Evolutionary conservation across 2,113 vertebrate species (phyloP), one percentile per base, ranked within the genome.

Genomic region (Pelobates fuscus): DNA sequence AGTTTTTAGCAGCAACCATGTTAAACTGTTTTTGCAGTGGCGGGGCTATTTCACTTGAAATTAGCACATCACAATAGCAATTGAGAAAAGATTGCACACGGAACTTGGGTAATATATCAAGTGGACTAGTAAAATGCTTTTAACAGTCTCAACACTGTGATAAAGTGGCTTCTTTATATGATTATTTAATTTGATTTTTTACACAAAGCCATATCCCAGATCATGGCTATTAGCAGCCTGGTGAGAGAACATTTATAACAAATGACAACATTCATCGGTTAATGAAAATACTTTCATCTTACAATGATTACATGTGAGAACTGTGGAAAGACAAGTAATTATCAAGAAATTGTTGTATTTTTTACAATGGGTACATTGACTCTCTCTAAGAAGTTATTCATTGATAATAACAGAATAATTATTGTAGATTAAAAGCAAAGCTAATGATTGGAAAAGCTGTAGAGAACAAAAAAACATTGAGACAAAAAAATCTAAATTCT

Each of bases 161-260:
- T n/a, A n/a, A n/a, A n/a, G n/a, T n/a, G n/a, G n/a, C n/a, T n/a
- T n/a, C n/a, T n/a, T n/a, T n/a, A n/a, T n/a, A n/a, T n/a, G n/a
- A n/a, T n/a, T n/a, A n/a, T n/a, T n/a, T n/a, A n/a, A n/a, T n/a
- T n/a, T n/a, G n/a, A n/a, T n/a, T n/a, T 37, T 37, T 37, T 37
- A 37, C 10, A 10, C 32, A 37, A 37, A 37, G 5, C 44, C 5
- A 8, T 62, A 17, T 62, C 27, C 17, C 12, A 32, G 59, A 58
- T 32, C 21, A 60, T 32, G 17, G 59, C 59, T 62, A 62, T 62
- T 62, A 62, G 59, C 59, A 32, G 18, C 59, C 59, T 62, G 59
- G 26, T 32, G 59, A 62, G 59, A 62, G 59, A 62, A 30, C 26
- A 62, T 62, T 30, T 32, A 18, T 32, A 62, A 30, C 59, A 62